Percentiles rank a stretch among this genome's conserved stretches.
Conservation (phyloP, 2,113 vertebrate species). For the Piaya cayana region DNA sequence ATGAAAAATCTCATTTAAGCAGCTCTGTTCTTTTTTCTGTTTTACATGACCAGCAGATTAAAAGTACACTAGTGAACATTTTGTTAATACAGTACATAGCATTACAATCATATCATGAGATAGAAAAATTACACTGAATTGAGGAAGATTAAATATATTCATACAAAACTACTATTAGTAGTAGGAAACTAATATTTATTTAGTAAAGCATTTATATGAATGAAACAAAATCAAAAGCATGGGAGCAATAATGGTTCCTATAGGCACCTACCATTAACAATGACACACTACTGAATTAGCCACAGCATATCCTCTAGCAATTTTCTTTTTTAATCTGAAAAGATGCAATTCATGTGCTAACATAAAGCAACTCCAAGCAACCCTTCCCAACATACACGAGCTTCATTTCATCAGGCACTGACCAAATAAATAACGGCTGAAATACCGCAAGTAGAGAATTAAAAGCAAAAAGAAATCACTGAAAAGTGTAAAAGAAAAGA, state of each 20-base stretch:
- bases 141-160: not conserved
- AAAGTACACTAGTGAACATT: not conserved
- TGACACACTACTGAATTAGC: not conserved
- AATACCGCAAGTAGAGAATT: not conserved
- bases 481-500: not conserved
- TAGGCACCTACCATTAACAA: not conserved
- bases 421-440: not conserved
- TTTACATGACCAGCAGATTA: not conserved
- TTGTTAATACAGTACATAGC: not conserved
- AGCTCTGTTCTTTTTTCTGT: not conserved
- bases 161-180: not conserved
- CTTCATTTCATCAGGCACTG: not conserved
- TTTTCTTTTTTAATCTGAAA: not conserved
- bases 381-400: not conserved
- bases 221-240: not conserved
- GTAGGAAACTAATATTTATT: not conserved
- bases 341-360: not conserved
- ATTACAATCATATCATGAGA: not conserved
- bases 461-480: not conserved
- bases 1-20: not conserved
- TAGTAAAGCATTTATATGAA: not conserved
- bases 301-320: not conserved
- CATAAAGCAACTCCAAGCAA: not conserved
- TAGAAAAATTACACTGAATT: not conserved
- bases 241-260: not conserved